Evolutionary conservation across 2,888 invertebrate species (phyloP), one percentile per base, ranked within the genome.

Genomic region (Anarsia innoxiella): DNA sequence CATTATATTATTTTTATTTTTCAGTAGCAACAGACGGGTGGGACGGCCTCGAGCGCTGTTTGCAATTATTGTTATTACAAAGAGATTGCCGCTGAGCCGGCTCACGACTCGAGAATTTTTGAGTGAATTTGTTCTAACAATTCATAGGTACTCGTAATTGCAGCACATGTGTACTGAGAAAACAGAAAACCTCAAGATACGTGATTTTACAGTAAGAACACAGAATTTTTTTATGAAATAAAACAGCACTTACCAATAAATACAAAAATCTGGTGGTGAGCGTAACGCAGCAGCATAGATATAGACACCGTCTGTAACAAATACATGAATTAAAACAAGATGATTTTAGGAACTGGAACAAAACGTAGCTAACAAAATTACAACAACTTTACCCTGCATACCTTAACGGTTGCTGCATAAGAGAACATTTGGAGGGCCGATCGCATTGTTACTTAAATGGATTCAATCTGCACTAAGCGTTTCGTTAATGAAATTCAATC

Each of bases 231-330:
- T n/a, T n/a, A n/a, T 5, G 19, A 5, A 32, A 31, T 44, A 44
- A 41, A 46, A 44, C 43, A 35, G 41, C 42, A 89, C 93, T 93
- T 87, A 97, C 97, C 96, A 59, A 99, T 99, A 69, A 99, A 99
- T 45, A 99, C 92, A 84, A 99, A 99, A 66, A 99, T 99, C 86
- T 99, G 99, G 75, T 99, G 99, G 83, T 99, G 99, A 8, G 99
- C 99, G 82, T 99, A 99, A 34, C 99, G 91, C 55, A 99, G 87
- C 55, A 99, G 86, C 94, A 99, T 98, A 28, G 99, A 99, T 59
- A 98, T 97, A 30, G 97, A 96, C 48, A 99, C 93, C 15, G 99
- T 99, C 99, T 99, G 91, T 41, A 93, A 92, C 66, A 80, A n/a
- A n/a, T n/a, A n/a, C n/a, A n/a, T n/a, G n/a, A n/a, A n/a, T n/a